Conservation (phyloP, 2,113 vertebrate genomes). For the Glaucidium brasilianum region DNA sequence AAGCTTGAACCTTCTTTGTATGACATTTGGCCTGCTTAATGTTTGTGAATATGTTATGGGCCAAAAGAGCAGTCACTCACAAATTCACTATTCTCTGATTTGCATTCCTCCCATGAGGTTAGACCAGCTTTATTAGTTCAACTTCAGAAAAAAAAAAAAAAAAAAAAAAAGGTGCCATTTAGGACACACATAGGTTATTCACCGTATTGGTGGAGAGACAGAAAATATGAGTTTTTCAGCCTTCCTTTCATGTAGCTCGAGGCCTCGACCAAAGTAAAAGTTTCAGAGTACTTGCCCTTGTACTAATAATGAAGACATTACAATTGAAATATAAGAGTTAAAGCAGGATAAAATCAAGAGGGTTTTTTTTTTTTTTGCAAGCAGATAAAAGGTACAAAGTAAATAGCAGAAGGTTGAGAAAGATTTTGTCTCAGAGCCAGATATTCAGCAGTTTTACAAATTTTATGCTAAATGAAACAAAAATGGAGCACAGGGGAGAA, state of each 20-base stretch:
- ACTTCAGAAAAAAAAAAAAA: background rate
- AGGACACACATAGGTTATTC: background rate
- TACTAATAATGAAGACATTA: background rate
- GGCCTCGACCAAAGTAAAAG: background rate
- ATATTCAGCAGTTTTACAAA: background rate
- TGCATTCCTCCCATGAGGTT: background rate
- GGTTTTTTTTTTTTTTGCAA: background rate
- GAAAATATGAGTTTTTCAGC: background rate
- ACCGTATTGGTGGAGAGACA: background rate
- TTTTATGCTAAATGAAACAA: background rate
- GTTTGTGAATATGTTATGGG: background rate
- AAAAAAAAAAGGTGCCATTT: rapidly evolving
- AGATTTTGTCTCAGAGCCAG: background rate
- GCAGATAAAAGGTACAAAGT: background rate
- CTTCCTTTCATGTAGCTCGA: background rate
- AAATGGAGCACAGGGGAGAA: background rate
- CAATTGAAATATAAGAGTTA: background rate
- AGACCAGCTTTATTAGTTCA: background rate
- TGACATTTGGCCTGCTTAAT: slow-evolving; percentile 19
- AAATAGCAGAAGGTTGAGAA: background rate
- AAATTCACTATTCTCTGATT: background rate
- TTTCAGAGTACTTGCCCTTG: background rate
- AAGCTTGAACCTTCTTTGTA: background rate
- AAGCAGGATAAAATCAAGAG: background rate
- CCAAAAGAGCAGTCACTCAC: background rate